Percentiles rank a stretch among this genome's conserved stretches.
Evolutionary conservation across 2,797 vertebrate genomes (phyloP).

Genomic region (Arnoldichthys spilopterus): DNA sequence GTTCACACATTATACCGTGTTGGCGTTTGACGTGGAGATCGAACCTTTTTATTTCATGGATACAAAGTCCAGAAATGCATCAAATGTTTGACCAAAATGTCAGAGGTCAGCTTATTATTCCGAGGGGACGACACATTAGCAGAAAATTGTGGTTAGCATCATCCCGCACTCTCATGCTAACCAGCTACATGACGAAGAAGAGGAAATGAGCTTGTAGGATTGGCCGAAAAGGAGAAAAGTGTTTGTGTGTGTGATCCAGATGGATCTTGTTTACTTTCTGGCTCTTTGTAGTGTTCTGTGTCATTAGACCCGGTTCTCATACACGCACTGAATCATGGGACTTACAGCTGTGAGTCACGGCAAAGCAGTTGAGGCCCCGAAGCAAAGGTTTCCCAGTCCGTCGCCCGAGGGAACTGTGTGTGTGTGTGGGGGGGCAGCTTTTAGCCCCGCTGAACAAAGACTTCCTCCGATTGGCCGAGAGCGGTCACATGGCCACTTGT

Average conservation of each 20-base stretch:
- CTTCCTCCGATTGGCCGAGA: conserved; percentile 70
- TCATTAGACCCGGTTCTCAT: neutral
- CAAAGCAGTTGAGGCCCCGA: neutral
- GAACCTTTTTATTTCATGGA: too few species aligned
- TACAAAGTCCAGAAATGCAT: too few species aligned
- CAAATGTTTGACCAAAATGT: too few species aligned
- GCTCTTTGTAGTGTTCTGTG: neutral
- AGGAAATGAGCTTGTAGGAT: too few species aligned
- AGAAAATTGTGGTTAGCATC: too few species aligned
- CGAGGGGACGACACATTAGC: too few species aligned
- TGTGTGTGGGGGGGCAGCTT: neutral
- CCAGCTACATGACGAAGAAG: too few species aligned
- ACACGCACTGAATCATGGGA: neutral
- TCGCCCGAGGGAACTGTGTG: neutral
- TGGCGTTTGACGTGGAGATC: too few species aligned
- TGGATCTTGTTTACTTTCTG: neutral
- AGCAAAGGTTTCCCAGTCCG: neutral
- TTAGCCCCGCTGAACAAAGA: conserved; percentile 27
- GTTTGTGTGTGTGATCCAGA: too few species aligned
- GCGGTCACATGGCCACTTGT: conserved; percentile 76
- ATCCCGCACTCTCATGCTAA: too few species aligned
- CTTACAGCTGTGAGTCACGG: conserved; percentile 17
- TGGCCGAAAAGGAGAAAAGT: neutral
- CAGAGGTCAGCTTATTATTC: too few species aligned
- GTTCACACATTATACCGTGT: too few species aligned